These are phyloP conservation scores for Chitala chitala DNA, from an alignment of 2,113 vertebrate genomes.

Conservation along the genomic window DNA sequence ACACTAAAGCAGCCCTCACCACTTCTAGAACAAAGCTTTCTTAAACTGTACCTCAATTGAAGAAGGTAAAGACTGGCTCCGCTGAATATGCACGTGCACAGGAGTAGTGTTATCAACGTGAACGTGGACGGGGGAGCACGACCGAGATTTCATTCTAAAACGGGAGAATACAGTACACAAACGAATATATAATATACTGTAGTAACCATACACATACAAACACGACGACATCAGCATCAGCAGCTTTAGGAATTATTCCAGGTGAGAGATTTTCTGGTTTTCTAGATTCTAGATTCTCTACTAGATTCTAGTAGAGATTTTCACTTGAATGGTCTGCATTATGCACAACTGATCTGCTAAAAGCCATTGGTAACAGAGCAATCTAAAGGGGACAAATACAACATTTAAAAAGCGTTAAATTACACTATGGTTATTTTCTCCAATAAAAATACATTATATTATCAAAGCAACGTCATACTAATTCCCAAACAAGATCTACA, in stretches of 20 bases:
- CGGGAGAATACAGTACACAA: background rate
- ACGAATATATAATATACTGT: too few species aligned
- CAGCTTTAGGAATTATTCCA: too few species aligned
- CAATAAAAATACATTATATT: background rate
- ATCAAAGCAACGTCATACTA: background rate
- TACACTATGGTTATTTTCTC: background rate
- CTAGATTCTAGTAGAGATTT: too few species aligned
- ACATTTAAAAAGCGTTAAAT: background rate
- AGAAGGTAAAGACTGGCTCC: slow-evolving; percentile 22
- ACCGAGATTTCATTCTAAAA: slow-evolving; percentile 28
- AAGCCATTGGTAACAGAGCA: too few species aligned
- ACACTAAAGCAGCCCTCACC: background rate
- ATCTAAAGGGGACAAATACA: background rate
- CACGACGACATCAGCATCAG: too few species aligned
- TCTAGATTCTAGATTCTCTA: too few species aligned
- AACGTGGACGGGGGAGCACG: slow-evolving; percentile 23
- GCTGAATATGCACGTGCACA: slow-evolving; percentile 25
- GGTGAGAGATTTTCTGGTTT: too few species aligned
- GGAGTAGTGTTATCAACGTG: slow-evolving; percentile 6
- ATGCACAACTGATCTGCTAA: too few species aligned
- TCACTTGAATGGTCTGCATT: too few species aligned
- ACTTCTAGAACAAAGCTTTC: background rate
- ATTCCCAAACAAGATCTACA: too few species aligned
- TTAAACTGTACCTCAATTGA: slow-evolving; percentile 11
- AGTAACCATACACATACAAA: too few species aligned